A percentile compares a stretch with the other conserved stretches of the same genome.
phyloP scores from a whole-genome alignment of 2,888 invertebrate species.

The Aspidiotus destructor region DNA sequence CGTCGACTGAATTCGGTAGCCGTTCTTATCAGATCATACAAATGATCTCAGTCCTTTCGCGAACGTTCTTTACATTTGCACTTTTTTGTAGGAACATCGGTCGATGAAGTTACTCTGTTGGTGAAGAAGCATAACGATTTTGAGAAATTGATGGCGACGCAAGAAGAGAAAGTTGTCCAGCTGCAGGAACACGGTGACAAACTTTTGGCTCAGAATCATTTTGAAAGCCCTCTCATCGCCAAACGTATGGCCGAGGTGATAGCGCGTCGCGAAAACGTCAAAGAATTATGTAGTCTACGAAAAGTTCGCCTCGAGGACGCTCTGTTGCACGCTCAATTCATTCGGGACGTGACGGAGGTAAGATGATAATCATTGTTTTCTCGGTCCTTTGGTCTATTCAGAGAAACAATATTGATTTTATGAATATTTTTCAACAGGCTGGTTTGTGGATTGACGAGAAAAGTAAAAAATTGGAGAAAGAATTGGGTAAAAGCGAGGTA shows the following conservation, averaged over 20 bases:
- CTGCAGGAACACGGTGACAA: conserved; percentile 77
- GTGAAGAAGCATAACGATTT: conserved; percentile 91
- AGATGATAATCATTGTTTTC: neutral
- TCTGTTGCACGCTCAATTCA: conserved; percentile 78
- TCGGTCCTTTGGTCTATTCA: neutral
- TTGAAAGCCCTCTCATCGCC: conserved; percentile 71
- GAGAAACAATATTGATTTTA: neutral
- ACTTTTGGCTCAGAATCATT: conserved; percentile 80
- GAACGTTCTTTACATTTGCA: neutral
- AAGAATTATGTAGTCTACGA: conserved; percentile 57
- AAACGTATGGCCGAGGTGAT: conserved; percentile 65
- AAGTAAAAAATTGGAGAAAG: conserved; percentile 72
- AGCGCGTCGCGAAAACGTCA: conserved; percentile 55
- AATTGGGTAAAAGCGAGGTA: conserved; percentile 62
- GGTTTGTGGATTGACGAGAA: conserved; percentile 87
- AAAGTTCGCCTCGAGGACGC: conserved; percentile 64
- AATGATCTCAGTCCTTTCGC: conserved; percentile 13
- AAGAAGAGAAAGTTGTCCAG: conserved; percentile 76
- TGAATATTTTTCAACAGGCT: conserved; percentile 45
- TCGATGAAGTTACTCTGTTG: conserved; percentile 80
- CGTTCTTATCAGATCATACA: neutral
- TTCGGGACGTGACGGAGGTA: conserved; percentile 75
- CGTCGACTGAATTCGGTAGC: conserved; percentile 41
- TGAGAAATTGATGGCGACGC: conserved; percentile 75
- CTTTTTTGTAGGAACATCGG: conserved; percentile 51